phyloP scores from a whole-genome alignment of 53 echinoderm and acorn worm genomes.

The Glandiceps talaboti region DNA sequence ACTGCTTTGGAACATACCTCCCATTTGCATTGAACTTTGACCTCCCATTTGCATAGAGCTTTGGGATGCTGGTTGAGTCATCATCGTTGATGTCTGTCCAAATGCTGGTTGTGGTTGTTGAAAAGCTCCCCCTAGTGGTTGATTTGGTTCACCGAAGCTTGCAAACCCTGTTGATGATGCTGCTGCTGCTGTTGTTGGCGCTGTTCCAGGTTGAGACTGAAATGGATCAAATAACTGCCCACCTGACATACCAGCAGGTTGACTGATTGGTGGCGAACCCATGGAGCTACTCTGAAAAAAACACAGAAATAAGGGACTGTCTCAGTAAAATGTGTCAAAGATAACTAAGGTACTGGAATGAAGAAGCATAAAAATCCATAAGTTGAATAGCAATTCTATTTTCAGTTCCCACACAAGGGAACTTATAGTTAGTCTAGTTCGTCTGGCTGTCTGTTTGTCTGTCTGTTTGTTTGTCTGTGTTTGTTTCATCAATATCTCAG shows the following conservation, averaged over 20 bases:
- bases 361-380: no score
- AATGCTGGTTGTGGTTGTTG: slow-evolving; percentile 4
- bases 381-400: no score
- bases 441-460: no score
- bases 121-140: not conserved
- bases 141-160: not conserved
- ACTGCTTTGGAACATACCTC: not conserved
- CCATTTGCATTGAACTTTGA: not conserved
- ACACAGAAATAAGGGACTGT: no score
- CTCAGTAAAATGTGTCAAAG: no score
- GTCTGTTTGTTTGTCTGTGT: no score
- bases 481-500: no score
- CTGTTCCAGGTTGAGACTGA: not conserved
- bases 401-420: no score
- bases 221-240: not conserved
- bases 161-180: not conserved
- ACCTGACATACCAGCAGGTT: slow-evolving; percentile 1
- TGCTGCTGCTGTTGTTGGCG: slow-evolving; percentile 3
- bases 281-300: not conserved
- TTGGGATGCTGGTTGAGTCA: not conserved
- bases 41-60: not conserved
- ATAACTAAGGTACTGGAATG: no score
- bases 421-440: no score
- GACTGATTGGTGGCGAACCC: slow-evolving; percentile 20
- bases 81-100: not conserved